Base-by-base conservation (phyloP, 2,888 invertebrate species). In the Scotopteryx bipunctaria region DNA sequence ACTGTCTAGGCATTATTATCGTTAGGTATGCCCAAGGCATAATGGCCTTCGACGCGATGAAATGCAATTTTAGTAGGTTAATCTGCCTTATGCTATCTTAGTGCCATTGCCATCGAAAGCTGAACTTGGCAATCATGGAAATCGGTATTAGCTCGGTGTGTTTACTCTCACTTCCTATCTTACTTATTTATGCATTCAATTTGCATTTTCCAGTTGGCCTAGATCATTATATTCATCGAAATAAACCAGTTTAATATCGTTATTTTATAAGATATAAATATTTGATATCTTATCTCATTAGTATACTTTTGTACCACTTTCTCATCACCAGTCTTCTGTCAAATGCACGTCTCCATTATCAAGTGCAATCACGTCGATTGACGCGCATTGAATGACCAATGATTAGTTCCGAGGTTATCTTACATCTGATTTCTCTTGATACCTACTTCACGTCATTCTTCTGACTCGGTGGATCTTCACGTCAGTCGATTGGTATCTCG, bases 401-500 rank as follows among this genome's bases (percentile, higher is more conserved):
- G 60, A 61, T 61, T 62, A 56, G 56, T 62, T 69, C 61, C 58
- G 61, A 61, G 63, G 64, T 62, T 64, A 65, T 63, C 63, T 57
- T 36, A 41, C 43, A 64, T 67, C 59, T 66, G 64, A 71, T 75
- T 76, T 71, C 69, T 63, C 69, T 61, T 52, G 61, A n/a, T n/a
- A n/a, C n/a, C 68, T 66, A 67, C 66, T 57, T 69, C 66, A 36
- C 42, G 44, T 54, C 48, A 54, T 43, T 48, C 47, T 33, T 27
- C 33, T 57, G 69, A 72, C 78, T 80, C 77, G 77, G 79, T 80
- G 80, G 73, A 82, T 83, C 83, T 86, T 78, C 78, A 76, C 76
- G 78, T 86, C 86, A 81, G 74, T 81, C 77, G 79, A 85, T 85
- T 67, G 55, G 66, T 79, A 86, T 86, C 86, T 75, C 48, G 57